phyloP scores from a whole-genome alignment of 2,113 vertebrate genomes.

The Neomonachus schauinslandi region DNA sequence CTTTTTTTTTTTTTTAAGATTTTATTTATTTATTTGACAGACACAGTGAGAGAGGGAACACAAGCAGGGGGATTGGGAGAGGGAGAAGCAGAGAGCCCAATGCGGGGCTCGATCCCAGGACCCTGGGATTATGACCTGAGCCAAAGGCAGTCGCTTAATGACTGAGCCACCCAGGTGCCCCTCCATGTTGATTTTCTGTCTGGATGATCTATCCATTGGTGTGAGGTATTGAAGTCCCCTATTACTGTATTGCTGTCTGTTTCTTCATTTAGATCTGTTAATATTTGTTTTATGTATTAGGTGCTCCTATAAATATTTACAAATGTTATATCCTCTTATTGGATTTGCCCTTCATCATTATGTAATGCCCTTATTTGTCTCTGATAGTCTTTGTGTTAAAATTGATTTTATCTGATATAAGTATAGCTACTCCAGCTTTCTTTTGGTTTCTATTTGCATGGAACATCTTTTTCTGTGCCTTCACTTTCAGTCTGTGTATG shows the following conservation, averaged over 20 bases:
- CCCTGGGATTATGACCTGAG: too few relatives aligned
- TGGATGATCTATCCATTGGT: not conserved
- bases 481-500: not conserved
- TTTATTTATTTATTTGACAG: too few relatives aligned
- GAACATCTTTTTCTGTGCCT: not conserved
- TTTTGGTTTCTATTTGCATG: not conserved
- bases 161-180: too few relatives aligned
- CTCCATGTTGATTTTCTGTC: not conserved
- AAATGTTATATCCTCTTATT: not conserved
- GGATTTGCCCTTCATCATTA: not conserved
- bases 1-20: not conserved
- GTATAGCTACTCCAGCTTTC: not conserved
- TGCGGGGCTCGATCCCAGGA: too few relatives aligned
- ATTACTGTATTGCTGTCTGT: not conserved
- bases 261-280: not conserved
- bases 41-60: too few relatives aligned
- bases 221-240: not conserved
- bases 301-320: not conserved
- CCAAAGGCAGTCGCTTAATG: too few relatives aligned
- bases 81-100: too few relatives aligned
- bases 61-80: too few relatives aligned
- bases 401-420: not conserved
- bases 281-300: not conserved
- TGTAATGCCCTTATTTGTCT: not conserved
- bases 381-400: not conserved